phyloP scores from a whole-genome alignment of 1,140 invertebrate species.

The Bombus pascuorum region DNA sequence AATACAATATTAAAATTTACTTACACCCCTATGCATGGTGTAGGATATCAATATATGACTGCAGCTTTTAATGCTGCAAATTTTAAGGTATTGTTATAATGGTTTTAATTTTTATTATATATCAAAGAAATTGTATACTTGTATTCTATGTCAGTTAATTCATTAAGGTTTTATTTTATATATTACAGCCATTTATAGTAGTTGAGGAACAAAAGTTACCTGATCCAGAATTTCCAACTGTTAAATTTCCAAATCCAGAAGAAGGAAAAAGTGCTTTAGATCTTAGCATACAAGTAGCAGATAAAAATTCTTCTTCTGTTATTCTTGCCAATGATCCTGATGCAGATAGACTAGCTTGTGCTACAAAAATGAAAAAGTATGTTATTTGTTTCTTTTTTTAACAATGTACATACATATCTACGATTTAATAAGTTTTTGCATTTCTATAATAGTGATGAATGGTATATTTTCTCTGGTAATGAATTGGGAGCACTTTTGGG shows the following conservation, averaged over 20 bases:
- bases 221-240: conserved; percentile 98
- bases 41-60: conserved; percentile 92
- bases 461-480: conserved; percentile 98
- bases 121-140: background rate
- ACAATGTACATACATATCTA: background rate
- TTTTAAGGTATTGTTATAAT: conserved; percentile 86
- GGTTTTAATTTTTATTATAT: background rate
- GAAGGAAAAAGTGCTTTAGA: conserved; percentile 95
- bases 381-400: conserved; percentile 27
- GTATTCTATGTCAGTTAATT: background rate
- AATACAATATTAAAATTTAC: conserved; percentile 87
- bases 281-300: conserved; percentile 93
- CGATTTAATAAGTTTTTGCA: background rate
- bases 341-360: conserved; percentile 97
- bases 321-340: conserved; percentile 99
- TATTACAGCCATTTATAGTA: conserved; percentile 86
- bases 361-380: conserved; percentile 87
- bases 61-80: conserved; percentile 89
- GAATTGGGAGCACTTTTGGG: conserved; percentile 97
- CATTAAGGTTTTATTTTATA: conserved; percentile 22
- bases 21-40: conserved; percentile 99
- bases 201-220: conserved; percentile 94
- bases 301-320: conserved; percentile 86
- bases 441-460: conserved; percentile 84
- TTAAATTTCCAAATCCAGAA: conserved; percentile 99